Base-by-base conservation (phyloP, 2,888 invertebrate genomes). In the Limenitis camilla region DNA sequence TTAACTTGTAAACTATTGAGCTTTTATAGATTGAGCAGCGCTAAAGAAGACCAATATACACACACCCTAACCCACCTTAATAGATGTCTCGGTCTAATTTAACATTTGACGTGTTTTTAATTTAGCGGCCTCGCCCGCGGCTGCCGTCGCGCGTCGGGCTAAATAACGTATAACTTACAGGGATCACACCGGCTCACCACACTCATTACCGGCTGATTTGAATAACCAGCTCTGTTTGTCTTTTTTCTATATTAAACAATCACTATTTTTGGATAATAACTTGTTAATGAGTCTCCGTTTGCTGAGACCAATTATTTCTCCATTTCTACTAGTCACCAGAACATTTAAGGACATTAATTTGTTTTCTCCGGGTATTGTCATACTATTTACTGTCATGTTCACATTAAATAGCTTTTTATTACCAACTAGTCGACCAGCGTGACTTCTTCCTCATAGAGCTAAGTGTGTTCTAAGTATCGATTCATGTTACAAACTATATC, bases 81-180 rank as follows among this genome's bases (percentile, higher is more conserved):
- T 87, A 87, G 87, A 87, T 86, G 87, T 87, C 87, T 84, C 85
- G 86, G 76, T 77, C 86, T 87, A 86, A 86, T 87, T 87, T 87
- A 85, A 77, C 78, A 79, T 85, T 83, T 86, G 87, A 86, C 87
- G 84, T 86, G 82, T 86, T 87, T 87, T 87, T 86, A 87, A 87
- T 87, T 87, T 87, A 87, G 80, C 84, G 76, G 72, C 73, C 68
- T 71, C 73, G 86, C 86, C 87, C 63, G 85, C 80, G 86, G 85
- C 86, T 78, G 81, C 85, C 76, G 84, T 76, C 81, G 72, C 59
- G 60, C 62, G 64, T 62, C 19, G 19, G 19, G 19, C 69, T 66
- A 73, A 70, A 72, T 74, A 70, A 72, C 69, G 66, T 67, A 72
- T 72, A 70, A 58, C 69, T 68, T 65, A 70, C 79, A 76, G 72